A percentile compares a stretch with the other conserved stretches of the same genome.
Evolutionary conservation across 2,113 vertebrate species (phyloP).

Genomic region (Thunnus thynnus): DNA sequence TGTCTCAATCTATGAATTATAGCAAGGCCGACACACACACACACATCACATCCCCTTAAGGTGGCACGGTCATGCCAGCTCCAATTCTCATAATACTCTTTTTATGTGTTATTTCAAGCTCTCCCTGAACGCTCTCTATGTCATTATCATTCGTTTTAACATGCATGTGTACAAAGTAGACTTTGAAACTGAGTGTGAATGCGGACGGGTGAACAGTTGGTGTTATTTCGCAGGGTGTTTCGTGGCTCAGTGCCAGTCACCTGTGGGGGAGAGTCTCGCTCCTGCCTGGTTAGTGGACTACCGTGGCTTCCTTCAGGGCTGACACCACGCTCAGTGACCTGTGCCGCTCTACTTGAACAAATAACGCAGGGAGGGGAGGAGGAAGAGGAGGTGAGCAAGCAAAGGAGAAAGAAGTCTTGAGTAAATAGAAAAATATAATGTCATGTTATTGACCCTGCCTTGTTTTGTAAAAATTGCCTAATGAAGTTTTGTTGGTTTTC

Average conservation of each 20-base stretch:
- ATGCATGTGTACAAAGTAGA: neutral
- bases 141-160: neutral
- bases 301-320: constrained; percentile 10
- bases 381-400: neutral
- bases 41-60: constrained; percentile 43
- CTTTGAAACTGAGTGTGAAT: neutral
- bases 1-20: constrained; percentile 44
- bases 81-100: constrained; percentile 35
- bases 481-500: constrained; percentile 27
- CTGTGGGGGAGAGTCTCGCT: constrained; percentile 27
- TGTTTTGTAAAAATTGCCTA: neutral
- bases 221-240: constrained; percentile 41
- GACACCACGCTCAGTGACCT: constrained; percentile 38
- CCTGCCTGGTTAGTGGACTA: constrained; percentile 13
- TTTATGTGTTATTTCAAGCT: constrained; percentile 46
- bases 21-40: neutral
- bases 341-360: constrained; percentile 10
- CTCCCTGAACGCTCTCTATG: constrained; percentile 9
- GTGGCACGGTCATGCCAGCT: constrained; percentile 50
- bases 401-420: neutral
- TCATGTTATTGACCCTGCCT: neutral
- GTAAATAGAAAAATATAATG: constrained; percentile 1
- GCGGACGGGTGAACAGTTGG: neutral
- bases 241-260: constrained; percentile 36
- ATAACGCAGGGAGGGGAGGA: neutral